Evolutionary conservation across 2,113 vertebrate species (phyloP), one percentile per base, ranked within the genome.

Genomic region (Austrofundulus limnaeus): DNA sequence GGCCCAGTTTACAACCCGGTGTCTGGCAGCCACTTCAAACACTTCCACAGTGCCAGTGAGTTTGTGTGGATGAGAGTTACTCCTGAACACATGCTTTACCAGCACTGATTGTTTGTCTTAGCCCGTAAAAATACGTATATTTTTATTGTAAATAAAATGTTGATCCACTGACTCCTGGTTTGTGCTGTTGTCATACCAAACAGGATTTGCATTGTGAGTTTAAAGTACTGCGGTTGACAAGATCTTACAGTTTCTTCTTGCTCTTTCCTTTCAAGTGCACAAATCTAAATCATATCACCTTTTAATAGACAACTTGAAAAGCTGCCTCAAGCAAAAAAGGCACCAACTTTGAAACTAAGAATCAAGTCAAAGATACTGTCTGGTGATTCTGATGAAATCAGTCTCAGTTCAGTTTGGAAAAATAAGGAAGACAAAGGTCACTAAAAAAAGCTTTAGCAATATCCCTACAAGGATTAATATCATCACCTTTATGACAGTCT

Each of bases 21-120:
- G 67, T 68, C 68, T 78, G 76, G 75, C 77, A 72, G 59, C 42
- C 58, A 72, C 70, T 65, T 82, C 82, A 82, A 67, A 82, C 52
- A 63, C 24, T 46, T 43, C 13, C 75, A 53, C 34, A 9, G n/a
- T 66, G 61, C 55, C 52, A 62, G 42, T 4, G 21, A 72, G 17
- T 37, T 66, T 49, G 28, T 41, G 39, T 54, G 12, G 19, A 48
- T 48, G 24, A 48, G 52, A 71, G 59, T 28, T 7, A 23, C 0
- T 23, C 19, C 17, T n/a, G n/a, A 20, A 21, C 19, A 20, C 1
- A 20, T 1, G 45, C 2, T 47, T 47, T 20, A 19, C 45, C 20
- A 2, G 8, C 17, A 11, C 19, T 21, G 45, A 21, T 13, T 12
- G 13, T 20, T 34, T 5, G 31, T 34, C 28, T 34, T 5, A 34